Conservation (phyloP, 2,113 vertebrate species). For the Oryzias curvinotus region DNA sequence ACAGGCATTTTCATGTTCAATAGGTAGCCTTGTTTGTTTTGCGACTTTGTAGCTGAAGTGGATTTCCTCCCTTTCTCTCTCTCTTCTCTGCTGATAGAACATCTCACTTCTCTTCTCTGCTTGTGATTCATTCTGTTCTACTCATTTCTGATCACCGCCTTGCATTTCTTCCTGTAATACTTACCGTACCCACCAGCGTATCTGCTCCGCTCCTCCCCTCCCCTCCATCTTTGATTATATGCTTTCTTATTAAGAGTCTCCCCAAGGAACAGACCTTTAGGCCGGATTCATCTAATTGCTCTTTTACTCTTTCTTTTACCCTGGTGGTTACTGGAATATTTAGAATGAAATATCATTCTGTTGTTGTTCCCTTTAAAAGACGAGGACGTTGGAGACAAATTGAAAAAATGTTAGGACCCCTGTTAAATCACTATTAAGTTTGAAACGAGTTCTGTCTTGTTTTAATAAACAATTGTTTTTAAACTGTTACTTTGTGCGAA, state of each 20-base stretch:
- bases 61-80: conserved; percentile 12
- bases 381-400: conserved; percentile 44
- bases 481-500: conserved; percentile 16
- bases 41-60: conserved; percentile 49
- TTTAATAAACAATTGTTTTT: background rate
- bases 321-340: no score
- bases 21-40: conserved; percentile 51
- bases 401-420: conserved; percentile 50
- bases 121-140: conserved; percentile 9
- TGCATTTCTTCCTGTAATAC: background rate
- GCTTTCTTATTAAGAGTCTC: conserved; percentile 12
- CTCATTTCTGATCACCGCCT: background rate
- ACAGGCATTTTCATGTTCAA: conserved; percentile 43
- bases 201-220: conserved; percentile 7
- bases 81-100: conserved; percentile 11
- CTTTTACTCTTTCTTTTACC: conserved; percentile 12
- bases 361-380: conserved; percentile 36
- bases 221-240: conserved; percentile 11
- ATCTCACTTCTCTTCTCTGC: conserved; percentile 5
- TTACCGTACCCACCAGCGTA: background rate
- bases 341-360: no score
- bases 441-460: conserved; percentile 29
- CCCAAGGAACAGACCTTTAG: conserved; percentile 6
- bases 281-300: conserved; percentile 17
- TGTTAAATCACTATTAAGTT: conserved; percentile 71